Base-by-base conservation (phyloP, 2,888 invertebrate genomes). In the Chesias legatella region DNA sequence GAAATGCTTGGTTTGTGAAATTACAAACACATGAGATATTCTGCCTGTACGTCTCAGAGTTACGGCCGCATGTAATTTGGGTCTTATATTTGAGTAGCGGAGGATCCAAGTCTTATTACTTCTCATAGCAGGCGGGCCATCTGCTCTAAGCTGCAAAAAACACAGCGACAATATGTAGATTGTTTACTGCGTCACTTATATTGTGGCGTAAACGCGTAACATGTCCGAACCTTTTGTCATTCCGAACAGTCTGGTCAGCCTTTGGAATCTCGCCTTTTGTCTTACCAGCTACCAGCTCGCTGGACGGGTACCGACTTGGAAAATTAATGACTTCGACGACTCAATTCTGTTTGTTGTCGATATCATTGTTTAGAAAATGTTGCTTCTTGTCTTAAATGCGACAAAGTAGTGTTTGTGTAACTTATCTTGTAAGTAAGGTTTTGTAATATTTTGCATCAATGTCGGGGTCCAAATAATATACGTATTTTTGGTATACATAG, bases 301-400 rank as follows among this genome's bases (percentile, higher is more conserved):
- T 65, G 60, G 72, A 60, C 62, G 56, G 69, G 63, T 60, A 62
- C 70, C 68, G 72, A 69, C 75, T 79, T 74, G 76, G 80, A 78
- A 80, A 81, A 83, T 82, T 82, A 83, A 83, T 79, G 80, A 81
- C 76, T 59, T 73, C 70, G 73, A 78, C 73, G 70, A 61, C 60
- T 50, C 47, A 55, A 56, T 66, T 41, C 41, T 47, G 65, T 69
- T 63, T 63, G 59, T 69, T 65, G 60, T 72, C 62, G 40, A 48
- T 48, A 21, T 35, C 43, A 53, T 64, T 72, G 67, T 67, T 45
- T 51, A 40, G 37, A 48, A 53, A 57, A 61, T 53, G 36, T 51
- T 47, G 52, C 53, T 56, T 51, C 55, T 47, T 44, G 43, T 49
- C 53, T 56, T 55, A 51, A 60, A 53, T 48, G 53, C 52, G 56